Conservation (phyloP, 2,888 invertebrate genomes). For the Rhimphoctona megacephalus region DNA sequence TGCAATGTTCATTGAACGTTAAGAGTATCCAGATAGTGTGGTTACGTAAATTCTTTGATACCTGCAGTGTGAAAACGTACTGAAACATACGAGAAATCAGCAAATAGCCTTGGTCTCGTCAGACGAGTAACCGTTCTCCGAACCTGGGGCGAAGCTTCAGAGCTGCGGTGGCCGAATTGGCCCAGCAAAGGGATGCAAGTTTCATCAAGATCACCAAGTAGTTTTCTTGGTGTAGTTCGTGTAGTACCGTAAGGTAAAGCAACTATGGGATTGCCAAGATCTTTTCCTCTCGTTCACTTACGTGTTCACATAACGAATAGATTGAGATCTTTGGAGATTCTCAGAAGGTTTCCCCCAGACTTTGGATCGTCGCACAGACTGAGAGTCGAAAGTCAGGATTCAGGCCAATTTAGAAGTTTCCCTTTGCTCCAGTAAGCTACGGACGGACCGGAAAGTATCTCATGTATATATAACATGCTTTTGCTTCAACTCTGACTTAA, state of each 20-base stretch:
- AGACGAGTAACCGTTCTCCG: constrained; percentile 21
- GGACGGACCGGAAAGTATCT: constrained; percentile 39
- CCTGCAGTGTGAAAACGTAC: constrained; percentile 26
- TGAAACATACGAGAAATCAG: constrained; percentile 34
- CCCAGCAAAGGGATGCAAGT: constrained; percentile 57
- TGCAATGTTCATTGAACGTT: constrained; percentile 7
- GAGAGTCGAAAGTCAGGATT: constrained; percentile 32
- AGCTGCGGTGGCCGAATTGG: constrained; percentile 54
- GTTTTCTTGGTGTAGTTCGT: constrained; percentile 25
- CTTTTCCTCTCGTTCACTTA: constrained; percentile 43
- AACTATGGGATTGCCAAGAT: not conserved
- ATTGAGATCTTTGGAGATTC: constrained; percentile 59
- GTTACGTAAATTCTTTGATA: constrained; percentile 27
- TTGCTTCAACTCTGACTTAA: constrained; percentile 32
- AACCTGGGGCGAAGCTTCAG: constrained; percentile 27
- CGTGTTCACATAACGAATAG: constrained; percentile 47
- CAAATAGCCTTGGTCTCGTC: constrained; percentile 44
- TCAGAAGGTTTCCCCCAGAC: constrained; percentile 7
- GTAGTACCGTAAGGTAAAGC: constrained; percentile 19
- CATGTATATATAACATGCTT: constrained; percentile 25
- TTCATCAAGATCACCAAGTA: constrained; percentile 61
- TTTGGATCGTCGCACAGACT: constrained; percentile 22
- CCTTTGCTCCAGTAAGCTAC: constrained; percentile 18
- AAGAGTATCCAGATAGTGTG: not conserved
- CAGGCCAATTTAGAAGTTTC: constrained; percentile 55